These are phyloP conservation scores for Hyperopisus bebe DNA, from an alignment of 2,113 vertebrate genomes.

Conservation along the genomic window DNA sequence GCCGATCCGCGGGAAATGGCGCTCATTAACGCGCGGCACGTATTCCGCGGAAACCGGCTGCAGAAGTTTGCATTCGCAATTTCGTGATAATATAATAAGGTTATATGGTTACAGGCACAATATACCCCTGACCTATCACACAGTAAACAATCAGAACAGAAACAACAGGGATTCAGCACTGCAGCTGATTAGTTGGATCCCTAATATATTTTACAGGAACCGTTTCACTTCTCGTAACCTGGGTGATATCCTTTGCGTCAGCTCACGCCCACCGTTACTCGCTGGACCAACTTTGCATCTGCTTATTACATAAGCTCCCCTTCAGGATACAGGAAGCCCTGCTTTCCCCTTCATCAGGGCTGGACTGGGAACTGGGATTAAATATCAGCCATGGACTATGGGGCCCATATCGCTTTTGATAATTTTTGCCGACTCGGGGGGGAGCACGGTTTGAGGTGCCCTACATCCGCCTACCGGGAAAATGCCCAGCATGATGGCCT, in stretches of 20 bases:
- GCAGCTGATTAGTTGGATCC: neutral
- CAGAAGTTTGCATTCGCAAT: neutral
- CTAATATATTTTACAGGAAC: neutral
- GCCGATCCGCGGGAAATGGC: conserved; percentile 26
- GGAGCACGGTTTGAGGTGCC: neutral
- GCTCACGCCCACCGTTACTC: neutral
- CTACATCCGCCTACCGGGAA: neutral
- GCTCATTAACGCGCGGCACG: conserved; percentile 26
- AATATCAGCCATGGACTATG: too few species aligned
- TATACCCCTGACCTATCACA: neutral
- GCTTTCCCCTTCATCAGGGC: neutral
- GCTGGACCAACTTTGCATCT: neutral
- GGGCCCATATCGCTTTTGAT: neutral
- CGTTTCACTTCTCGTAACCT: neutral
- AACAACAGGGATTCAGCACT: neutral
- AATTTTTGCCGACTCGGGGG: neutral
- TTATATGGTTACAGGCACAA: neutral
- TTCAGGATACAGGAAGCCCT: neutral
- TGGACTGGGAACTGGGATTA: too few species aligned
- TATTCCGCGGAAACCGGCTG: neutral
- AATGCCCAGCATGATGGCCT: too few species aligned
- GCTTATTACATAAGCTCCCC: neutral
- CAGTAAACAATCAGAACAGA: neutral
- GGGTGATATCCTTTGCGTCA: neutral
- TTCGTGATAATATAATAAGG: neutral